A percentile compares a stretch with the other conserved stretches of the same genome.
phyloP scores from a whole-genome alignment of 2,888 invertebrate genomes.

The Drosophila lutescens region DNA sequence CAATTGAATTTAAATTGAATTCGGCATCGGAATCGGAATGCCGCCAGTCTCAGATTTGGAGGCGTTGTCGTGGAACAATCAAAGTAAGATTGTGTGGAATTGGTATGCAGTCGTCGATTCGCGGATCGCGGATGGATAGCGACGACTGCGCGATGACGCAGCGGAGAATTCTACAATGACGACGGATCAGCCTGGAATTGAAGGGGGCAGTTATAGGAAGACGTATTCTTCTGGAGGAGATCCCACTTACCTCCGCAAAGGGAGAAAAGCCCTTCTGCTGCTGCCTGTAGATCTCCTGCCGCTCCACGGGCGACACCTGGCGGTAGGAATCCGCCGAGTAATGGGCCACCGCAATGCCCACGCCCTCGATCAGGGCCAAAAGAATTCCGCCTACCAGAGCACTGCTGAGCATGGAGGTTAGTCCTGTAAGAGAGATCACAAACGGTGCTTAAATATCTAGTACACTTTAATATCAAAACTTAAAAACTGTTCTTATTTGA shows the following conservation, averaged over 20 bases:
- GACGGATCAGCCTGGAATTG: conserved; percentile 43
- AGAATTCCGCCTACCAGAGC: conserved; percentile 62
- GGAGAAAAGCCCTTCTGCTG: conserved; percentile 28
- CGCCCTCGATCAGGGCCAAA: conserved; percentile 62
- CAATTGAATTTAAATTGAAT: conserved; percentile 62
- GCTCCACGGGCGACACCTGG: conserved; percentile 54
- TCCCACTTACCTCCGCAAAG: conserved; percentile 40
- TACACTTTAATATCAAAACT: too few species aligned
- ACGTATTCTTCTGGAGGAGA: too few species aligned
- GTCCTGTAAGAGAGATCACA: conserved; percentile 28
- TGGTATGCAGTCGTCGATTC: conserved; percentile 54
- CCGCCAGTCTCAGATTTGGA: conserved; percentile 36
- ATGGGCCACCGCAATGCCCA: conserved; percentile 56
- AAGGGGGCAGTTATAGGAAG: neutral
- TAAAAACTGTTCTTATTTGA: too few species aligned
- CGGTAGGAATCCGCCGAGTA: conserved; percentile 57
- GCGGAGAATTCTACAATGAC: conserved; percentile 46
- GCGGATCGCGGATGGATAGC: conserved; percentile 13
- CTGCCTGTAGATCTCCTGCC: conserved; percentile 14
- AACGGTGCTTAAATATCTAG: too few species aligned
- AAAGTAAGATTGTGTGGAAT: conserved; percentile 40
- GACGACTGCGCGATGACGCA: conserved; percentile 27
- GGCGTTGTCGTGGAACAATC: conserved; percentile 38
- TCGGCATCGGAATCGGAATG: conserved; percentile 27
- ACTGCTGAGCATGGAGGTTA: conserved; percentile 58